These are phyloP conservation scores for Sinotaia quadrata DNA, from an alignment of 2,888 invertebrate species.

Conservation along the genomic window DNA sequence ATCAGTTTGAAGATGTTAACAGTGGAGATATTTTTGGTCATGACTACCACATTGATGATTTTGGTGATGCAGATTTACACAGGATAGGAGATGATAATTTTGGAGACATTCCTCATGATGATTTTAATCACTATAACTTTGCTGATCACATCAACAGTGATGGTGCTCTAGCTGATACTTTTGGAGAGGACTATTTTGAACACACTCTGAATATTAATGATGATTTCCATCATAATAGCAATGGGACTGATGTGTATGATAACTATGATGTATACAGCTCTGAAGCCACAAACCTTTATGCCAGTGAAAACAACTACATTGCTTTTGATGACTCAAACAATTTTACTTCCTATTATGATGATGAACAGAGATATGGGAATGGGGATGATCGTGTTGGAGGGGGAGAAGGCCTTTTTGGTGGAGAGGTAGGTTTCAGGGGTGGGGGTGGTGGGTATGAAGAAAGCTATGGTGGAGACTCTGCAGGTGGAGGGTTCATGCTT, in stretches of 20 bases:
- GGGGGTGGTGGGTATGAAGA: slow-evolving; percentile 28
- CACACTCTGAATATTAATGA: neutral
- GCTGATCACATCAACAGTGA: slow-evolving; percentile 7
- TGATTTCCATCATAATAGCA: slow-evolving; percentile 27
- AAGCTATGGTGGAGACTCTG: slow-evolving; percentile 27
- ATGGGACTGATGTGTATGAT: slow-evolving; percentile 9
- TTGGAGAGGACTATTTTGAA: slow-evolving; percentile 6
- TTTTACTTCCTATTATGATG: slow-evolving; percentile 12
- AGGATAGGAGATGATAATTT: neutral
- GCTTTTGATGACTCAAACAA: slow-evolving; percentile 17
- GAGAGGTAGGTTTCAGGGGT: slow-evolving; percentile 34
- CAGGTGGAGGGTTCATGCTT: slow-evolving; percentile 13
- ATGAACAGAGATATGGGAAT: slow-evolving; percentile 29
- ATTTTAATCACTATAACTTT: slow-evolving; percentile 13
- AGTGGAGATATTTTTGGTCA: neutral
- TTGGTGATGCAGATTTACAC: slow-evolving; percentile 1
- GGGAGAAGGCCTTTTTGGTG: slow-evolving; percentile 30
- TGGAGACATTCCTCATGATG: slow-evolving; percentile 20
- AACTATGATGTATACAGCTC: too few species aligned
- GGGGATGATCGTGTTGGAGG: slow-evolving; percentile 32
- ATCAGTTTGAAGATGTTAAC: neutral
- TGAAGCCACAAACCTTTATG: slow-evolving; percentile 10
- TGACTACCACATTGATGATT: slow-evolving; percentile 1
- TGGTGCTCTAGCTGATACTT: slow-evolving; percentile 1
- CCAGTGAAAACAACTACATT: slow-evolving; percentile 19